These are phyloP conservation scores for Brachirus orientalis DNA, from an alignment of 2,113 vertebrate species.

Conservation along the genomic window DNA sequence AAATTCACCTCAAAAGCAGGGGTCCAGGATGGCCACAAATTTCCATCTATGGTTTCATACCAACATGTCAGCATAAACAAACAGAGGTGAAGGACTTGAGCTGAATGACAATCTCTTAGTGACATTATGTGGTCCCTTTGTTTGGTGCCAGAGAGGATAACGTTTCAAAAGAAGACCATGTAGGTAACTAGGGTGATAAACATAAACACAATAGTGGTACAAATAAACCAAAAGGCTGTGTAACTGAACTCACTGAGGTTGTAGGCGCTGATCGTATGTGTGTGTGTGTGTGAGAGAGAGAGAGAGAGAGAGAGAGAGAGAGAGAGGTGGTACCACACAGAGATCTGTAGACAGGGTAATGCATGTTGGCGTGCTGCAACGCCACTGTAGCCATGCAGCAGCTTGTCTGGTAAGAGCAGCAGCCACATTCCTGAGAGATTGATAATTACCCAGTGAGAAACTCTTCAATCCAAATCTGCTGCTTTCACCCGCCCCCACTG, in stretches of 20 bases:
- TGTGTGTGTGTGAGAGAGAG: not conserved
- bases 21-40: slow-evolving; percentile 10
- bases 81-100: slow-evolving; percentile 26
- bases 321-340: slow-evolving; percentile 1
- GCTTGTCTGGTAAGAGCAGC: slow-evolving; percentile 72
- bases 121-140: slow-evolving; percentile 58
- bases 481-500: slow-evolving; percentile 36
- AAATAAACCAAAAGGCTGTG: slow-evolving; percentile 36
- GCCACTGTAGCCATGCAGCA: slow-evolving; percentile 70
- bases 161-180: slow-evolving; percentile 50
- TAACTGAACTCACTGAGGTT: slow-evolving; percentile 22
- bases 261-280: not conserved
- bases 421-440: slow-evolving; percentile 79
- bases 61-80: slow-evolving; percentile 34
- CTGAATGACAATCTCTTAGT: slow-evolving; percentile 49
- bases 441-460: slow-evolving; percentile 77
- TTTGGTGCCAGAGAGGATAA: slow-evolving; percentile 44
- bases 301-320: not conserved
- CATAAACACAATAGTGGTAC: slow-evolving; percentile 53
- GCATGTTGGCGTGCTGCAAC: slow-evolving; percentile 34
- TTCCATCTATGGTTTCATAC: slow-evolving; percentile 18
- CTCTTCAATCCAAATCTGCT: slow-evolving; percentile 70
- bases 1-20: too few species aligned
- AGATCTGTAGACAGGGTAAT: slow-evolving; percentile 34
- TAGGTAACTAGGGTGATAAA: slow-evolving; percentile 45